Percentiles rank a stretch among this genome's conserved stretches.
These are phyloP conservation scores for Chelonus formosanus DNA, from an alignment of 2,888 invertebrate species.

Conservation along the genomic window DNA sequence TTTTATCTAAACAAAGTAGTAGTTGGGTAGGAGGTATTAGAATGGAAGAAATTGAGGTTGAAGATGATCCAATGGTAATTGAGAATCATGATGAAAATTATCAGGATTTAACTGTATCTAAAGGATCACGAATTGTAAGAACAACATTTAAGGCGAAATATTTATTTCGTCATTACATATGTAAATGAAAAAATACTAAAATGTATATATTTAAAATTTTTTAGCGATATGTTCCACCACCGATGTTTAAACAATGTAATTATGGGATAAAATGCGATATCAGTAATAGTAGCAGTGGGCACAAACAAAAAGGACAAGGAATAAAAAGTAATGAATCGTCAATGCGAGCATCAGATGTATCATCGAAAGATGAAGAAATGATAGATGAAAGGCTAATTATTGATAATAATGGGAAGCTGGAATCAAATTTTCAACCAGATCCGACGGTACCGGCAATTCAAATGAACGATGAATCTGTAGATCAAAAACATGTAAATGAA, in stretches of 20 bases:
- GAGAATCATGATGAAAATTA: constrained; percentile 55
- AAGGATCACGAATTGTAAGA: constrained; percentile 45
- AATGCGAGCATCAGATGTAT: constrained; percentile 22
- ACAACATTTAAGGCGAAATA: no score
- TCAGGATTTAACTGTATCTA: constrained; percentile 46
- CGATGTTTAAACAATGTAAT: constrained; percentile 60
- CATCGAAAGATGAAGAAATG: constrained; percentile 32
- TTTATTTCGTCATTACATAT: no score
- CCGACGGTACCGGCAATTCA: constrained; percentile 55
- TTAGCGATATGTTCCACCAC: constrained; percentile 54
- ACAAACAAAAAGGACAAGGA: constrained; percentile 62
- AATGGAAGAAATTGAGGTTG: constrained; percentile 59
- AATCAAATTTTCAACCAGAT: constrained; percentile 48
- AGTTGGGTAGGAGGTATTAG: constrained; percentile 52
- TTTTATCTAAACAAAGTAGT: constrained; percentile 49
- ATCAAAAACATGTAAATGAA: constrained; percentile 16
- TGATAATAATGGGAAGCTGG: constrained; percentile 24
- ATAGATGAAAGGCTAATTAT: constrained; percentile 30
- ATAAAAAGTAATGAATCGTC: constrained; percentile 37
- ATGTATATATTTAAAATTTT: constrained; percentile 28
- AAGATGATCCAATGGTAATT: constrained; percentile 61
- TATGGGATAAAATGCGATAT: constrained; percentile 54
- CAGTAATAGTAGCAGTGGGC: constrained; percentile 61
- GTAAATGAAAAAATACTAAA: neutral
- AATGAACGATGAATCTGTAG: constrained; percentile 45